These are phyloP conservation scores for Chrysomela aeneicollis DNA, from an alignment of 2,888 invertebrate genomes.

Conservation along the genomic window DNA sequence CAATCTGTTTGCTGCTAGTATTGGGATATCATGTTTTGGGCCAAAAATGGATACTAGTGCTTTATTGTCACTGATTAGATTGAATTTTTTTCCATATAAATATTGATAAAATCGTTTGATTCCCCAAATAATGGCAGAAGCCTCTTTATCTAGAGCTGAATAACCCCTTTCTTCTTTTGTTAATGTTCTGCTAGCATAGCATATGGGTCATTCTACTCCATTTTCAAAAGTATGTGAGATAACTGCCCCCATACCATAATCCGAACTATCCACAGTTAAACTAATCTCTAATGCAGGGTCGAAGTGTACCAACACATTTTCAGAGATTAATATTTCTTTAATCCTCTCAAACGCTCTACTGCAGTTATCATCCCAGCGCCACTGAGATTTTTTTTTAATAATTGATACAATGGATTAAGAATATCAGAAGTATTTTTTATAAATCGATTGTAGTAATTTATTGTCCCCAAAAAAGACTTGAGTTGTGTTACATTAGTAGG, in stretches of 20 bases:
- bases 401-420: slow-evolving; percentile 15
- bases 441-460: background rate
- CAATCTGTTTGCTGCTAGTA: background rate
- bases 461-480: slow-evolving; percentile 11
- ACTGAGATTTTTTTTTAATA: slow-evolving; percentile 8
- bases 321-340: background rate
- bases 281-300: background rate
- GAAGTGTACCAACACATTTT: background rate
- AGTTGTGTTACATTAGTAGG: slow-evolving; percentile 17
- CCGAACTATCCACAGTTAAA: slow-evolving; percentile 1
- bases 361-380: no score
- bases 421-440: slow-evolving; percentile 8
- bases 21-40: background rate
- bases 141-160: slow-evolving; percentile 1
- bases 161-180: background rate
- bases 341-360: background rate
- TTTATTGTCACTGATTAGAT: background rate
- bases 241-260: background rate
- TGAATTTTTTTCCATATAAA: slow-evolving; percentile 12
- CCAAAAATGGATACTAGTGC: slow-evolving; percentile 1
- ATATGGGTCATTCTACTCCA: background rate
- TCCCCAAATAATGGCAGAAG: background rate
- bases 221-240: background rate
- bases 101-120: background rate
- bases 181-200: background rate